Evolutionary conservation across 2,797 vertebrate species (phyloP), one percentile per base, ranked within the genome.

Genomic region (Nyctibius grandis): DNA sequence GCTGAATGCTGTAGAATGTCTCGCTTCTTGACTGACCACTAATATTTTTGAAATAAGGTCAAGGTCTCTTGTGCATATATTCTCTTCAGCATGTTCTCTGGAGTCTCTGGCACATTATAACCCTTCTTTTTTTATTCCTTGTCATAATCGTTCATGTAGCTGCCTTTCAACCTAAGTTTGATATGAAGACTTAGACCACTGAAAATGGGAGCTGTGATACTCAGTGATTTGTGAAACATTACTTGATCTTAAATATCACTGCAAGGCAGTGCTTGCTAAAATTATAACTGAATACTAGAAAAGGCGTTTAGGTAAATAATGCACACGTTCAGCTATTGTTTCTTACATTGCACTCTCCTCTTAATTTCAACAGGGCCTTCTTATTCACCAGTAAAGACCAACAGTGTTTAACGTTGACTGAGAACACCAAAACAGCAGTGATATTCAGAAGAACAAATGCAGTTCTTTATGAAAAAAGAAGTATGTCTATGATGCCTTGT

Each of bases 301-400:
- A 82, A n/a, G 8, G 1, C 38, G 13, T 45, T 79, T 59, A 42
- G 63, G 19, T 74, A 85, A 65, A 56, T 36, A 81, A 47, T 51
- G 9, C 16, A 25, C 15, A 48, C 31, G 28, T 89, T 59, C 33
- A 54, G 19, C 34, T 72, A 38, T 21, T 53, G 26, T 82, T 86
- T 75, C 54, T 86, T 65, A 72, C 2, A 3, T 73, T 86, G 12
- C 8, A 92, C 31, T 95, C 83, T 88, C 29, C 29, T 96, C 51
- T 88, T 78, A 21, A 76, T 88, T 88, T 94, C 83, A 48, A 85
- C 96, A 99, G 99, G 95, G 97, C 99, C 2, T 99, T 99, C 95
- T 95, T 98, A 12, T 99, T 98, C 47, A 96, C 97, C 77, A 98
- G 98, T 36, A 99, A 99, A 96, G 98, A 99, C 84, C 98, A 99